Base-by-base conservation (phyloP, 2,888 invertebrate species). In the Podotricha telesiphe region DNA sequence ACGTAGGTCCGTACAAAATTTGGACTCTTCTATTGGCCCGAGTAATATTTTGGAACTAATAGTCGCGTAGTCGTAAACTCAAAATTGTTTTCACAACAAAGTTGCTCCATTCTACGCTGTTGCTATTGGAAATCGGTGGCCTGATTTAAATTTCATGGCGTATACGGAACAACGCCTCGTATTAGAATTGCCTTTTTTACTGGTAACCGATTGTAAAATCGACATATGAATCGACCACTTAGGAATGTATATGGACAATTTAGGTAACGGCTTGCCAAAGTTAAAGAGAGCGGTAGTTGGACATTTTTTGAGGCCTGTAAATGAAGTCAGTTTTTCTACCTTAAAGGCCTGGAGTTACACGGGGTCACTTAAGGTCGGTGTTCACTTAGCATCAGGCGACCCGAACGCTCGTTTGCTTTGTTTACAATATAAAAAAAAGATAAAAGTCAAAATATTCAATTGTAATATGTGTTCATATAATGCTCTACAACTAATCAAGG, bases 121-220 rank as follows among this genome's bases (percentile, higher is more conserved):
- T 68, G 51, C 65, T 71, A 71, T 74, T 73, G 71, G 69, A 65
- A 74, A 64, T 68, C 69, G 65, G 22, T 69, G 66, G 69, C 65
- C 71, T 74, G 71, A 74, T 74, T 73, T 67, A 70, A 73, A 69
- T 70, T 73, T 74, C 70, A 74, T 79, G 77, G 77, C 19, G 40
- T 67, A 67, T 72, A 65, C 67, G 67, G 67, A 51, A 69, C 59
- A 65, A 62, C 61, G 68, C 66, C 68, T 71, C 58, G 71, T 69
- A 64, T 71, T 71, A 71, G 68, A 66, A 28, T 4, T 42, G 62
- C 65, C 45, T 42, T 59, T 65, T 67, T 66, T 66, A 37, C 40
- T 58, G 48, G 37, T 58, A 48, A 37, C 22, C 40, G 40, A 59
- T 61, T 61, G 50, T 45, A 19, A 59, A 42, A 28, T n/a, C 20